phyloP scores from a whole-genome alignment of 2,797 vertebrate species.

The Oophaga sylvatica region DNA sequence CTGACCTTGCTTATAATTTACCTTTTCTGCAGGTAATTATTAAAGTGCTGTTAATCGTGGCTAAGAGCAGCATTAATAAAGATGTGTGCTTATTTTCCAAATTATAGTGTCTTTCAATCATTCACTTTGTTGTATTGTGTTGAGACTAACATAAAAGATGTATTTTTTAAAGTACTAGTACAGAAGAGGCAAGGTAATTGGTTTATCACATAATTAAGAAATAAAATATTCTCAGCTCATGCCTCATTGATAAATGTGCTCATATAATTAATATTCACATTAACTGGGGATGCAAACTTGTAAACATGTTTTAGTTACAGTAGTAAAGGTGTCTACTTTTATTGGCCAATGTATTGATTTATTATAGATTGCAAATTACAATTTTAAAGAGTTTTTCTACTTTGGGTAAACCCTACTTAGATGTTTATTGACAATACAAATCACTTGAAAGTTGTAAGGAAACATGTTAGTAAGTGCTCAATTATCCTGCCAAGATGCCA shows the following conservation, averaged over 20 bases:
- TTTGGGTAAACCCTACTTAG: no score
- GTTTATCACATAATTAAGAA: not conserved
- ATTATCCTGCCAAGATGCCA: no score
- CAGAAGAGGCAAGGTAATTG: not conserved
- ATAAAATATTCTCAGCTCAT: not conserved
- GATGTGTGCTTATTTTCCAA: slow-evolving; percentile 31
- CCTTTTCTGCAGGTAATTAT: slow-evolving; percentile 40
- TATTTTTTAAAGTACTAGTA: not conserved
- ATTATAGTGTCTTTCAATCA: slow-evolving; percentile 38
- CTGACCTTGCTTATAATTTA: slow-evolving; percentile 14
- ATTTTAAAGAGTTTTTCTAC: no score
- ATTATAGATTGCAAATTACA: no score
- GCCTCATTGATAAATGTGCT: not conserved
- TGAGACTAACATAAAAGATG: not conserved
- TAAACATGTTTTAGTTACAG: not conserved
- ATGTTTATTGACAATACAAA: no score
- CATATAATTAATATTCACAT: not conserved
- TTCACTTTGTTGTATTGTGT: not conserved
- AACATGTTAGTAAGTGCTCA: no score
- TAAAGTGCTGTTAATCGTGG: slow-evolving; percentile 40
- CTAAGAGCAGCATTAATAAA: slow-evolving; percentile 37
- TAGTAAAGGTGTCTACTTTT: not conserved
- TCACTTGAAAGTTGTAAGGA: no score
- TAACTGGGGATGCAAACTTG: not conserved
- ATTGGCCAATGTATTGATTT: no score